Evolutionary conservation across 2,888 invertebrate genomes (phyloP), one percentile per base, ranked within the genome.

Genomic region (Cheilosia soror): DNA sequence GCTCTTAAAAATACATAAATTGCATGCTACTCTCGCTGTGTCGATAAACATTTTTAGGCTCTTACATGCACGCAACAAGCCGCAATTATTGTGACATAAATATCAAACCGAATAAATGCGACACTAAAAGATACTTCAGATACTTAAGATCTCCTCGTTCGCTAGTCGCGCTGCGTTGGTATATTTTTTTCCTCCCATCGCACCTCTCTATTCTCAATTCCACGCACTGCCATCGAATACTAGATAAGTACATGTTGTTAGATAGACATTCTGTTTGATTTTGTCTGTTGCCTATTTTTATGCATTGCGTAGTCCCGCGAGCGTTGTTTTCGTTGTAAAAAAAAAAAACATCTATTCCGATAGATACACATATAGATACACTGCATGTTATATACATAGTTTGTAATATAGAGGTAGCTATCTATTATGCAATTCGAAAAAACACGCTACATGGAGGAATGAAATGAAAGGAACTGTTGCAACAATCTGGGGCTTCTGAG

Each of bases 11-110:
- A 20, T 20, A 20, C 20, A 58, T 75, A 75, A 82, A 71, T 76
- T 65, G 44, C 37, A 9, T 37, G 44, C 44, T 82, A 60, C 58
- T 37, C 53, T 29, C 53, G 53, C 53, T 71, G 69, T 76, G 73
- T 66, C 58, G 81, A 82, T 71, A 76, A 53, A 77, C 65, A 53
- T 66, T 76, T 82, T 53, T 40, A 53, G 60, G 60, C 51, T 75
- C 65, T 47, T 76, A 80, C 83, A 84, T 60, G 66, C 80, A 85
- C 33, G 69, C 60, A 85, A 85, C 76, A 76, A 80, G 84, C 76
- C 60, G 75, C 84, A 85, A 85, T 85, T 85, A 85, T 80, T 76
- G 80, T 80, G 84, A 79, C 84, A 85, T 85, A 85, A 85, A 85
- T 80, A 85, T 85, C 80, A 80, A 80, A 66, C 62, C 80, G 71